phyloP scores from a whole-genome alignment of 1,140 invertebrate species.

The Samia ricini region DNA sequence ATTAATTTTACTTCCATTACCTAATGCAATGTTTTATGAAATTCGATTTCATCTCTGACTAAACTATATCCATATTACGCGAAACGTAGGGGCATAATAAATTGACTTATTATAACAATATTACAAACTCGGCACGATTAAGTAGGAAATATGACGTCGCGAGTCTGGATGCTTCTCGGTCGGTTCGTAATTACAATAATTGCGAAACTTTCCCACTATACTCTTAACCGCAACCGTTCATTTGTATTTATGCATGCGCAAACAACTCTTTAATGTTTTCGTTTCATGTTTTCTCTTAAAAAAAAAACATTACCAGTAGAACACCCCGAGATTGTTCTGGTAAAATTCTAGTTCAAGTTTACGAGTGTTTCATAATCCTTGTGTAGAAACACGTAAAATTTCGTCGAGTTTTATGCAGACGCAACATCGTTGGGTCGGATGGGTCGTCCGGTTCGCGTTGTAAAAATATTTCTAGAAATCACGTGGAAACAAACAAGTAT shows the following conservation, averaged over 20 bases:
- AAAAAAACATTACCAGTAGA: slow-evolving; percentile 16
- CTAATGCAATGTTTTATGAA: slow-evolving; percentile 51
- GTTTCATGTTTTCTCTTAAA: slow-evolving; percentile 28
- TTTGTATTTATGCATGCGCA: slow-evolving; percentile 54
- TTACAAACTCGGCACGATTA: slow-evolving; percentile 59
- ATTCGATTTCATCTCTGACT: slow-evolving; percentile 12
- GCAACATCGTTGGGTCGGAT: slow-evolving; percentile 41
- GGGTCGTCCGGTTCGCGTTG: slow-evolving; percentile 37
- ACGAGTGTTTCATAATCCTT: slow-evolving; percentile 48
- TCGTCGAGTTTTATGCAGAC: slow-evolving; percentile 41
- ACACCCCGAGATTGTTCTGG: slow-evolving; percentile 15
- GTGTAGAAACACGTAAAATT: slow-evolving; percentile 51
- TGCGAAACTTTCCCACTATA: slow-evolving; percentile 63
- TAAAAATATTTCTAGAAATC: slow-evolving; percentile 52
- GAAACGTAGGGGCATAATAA: slow-evolving; percentile 36
- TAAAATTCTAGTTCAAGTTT: slow-evolving; percentile 40
- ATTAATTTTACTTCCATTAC: too few species aligned
- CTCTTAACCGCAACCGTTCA: slow-evolving; percentile 50
- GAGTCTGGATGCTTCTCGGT: slow-evolving; percentile 53
- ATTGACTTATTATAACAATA: slow-evolving; percentile 61
- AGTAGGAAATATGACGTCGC: slow-evolving; percentile 66
- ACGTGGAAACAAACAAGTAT: slow-evolving; percentile 42
- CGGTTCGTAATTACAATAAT: slow-evolving; percentile 71
- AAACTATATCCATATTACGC: slow-evolving; percentile 18
- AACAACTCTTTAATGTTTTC: slow-evolving; percentile 40